Evolutionary conservation across 2,888 invertebrate species (phyloP), one percentile per base, ranked within the genome.

Genomic region (Mesochorus sp.): DNA sequence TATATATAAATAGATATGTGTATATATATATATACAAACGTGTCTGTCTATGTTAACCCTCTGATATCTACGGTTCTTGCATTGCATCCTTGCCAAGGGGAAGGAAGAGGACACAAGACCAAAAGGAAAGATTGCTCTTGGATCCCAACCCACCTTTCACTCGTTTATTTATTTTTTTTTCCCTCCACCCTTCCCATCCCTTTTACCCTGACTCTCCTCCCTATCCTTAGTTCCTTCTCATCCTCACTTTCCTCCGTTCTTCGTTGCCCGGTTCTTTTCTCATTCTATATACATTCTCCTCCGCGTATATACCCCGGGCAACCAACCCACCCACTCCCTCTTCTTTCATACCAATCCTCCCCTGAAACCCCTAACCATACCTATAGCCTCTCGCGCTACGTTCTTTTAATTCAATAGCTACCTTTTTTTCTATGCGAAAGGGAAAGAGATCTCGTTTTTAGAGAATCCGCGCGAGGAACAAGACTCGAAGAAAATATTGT

Each of bases 321-420:
- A 72, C 68, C 55, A 47, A 67, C 39, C 49, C 24, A 37, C 31
- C 31, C 12, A 14, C 14, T 5, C 42, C 8, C 14, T 31, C 55
- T 8, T 14, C 28, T 24, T 47, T 10, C 24, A 12, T 17, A 19
- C 49, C 10, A 8, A 49, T 19, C 61, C 37, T n/a, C 47, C 10
- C 53, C 10, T 8, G 19, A 49, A 51, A 8, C 10, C 21, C 39
- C 28, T 42, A 62, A n/a, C 42, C 51, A 66, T 31, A n/a, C n/a
- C n/a, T n/a, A n/a, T n/a, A n/a, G n/a, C 51, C 68, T 59, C 37
- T 67, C 49, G 84, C 83, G 80, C 84, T 80, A 83, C 86, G 82
- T 86, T 87, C 85, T 89, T 87, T 90, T 90, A 90, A 90, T 90
- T 90, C 87, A 90, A 90, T 90, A 88, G 86, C 86, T 83, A 81